phyloP scores from a whole-genome alignment of 2,113 vertebrate genomes.

The Baryphthengus martii region DNA sequence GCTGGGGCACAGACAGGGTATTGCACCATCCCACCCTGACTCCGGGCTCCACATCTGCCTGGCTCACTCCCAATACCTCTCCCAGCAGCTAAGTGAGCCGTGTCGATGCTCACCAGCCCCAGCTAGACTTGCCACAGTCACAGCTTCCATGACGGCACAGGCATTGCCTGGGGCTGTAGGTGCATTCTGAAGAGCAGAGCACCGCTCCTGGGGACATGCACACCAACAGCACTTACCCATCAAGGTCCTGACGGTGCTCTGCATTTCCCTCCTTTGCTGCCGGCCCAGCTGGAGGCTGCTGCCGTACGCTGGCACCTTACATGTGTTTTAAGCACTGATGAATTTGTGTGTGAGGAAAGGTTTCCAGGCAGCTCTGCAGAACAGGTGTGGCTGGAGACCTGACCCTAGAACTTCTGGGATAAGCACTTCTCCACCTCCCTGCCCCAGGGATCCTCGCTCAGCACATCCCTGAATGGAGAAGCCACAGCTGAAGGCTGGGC shows the following conservation, averaged over 20 bases:
- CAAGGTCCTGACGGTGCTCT: background rate
- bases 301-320: background rate
- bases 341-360: background rate
- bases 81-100: accelerated
- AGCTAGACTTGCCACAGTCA: background rate
- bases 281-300: background rate
- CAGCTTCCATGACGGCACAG: accelerated
- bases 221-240: background rate
- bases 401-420: accelerated
- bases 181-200: background rate
- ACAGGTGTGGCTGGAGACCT: background rate
- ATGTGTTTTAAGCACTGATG: background rate
- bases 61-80: background rate
- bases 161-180: no score
- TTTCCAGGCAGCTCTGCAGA: background rate
- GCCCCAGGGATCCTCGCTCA: background rate
- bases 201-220: background rate
- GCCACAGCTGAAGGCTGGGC: background rate
- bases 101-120: accelerated
- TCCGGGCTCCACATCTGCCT: accelerated
- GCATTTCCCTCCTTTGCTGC: background rate
- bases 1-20: background rate
- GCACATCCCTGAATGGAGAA: accelerated
- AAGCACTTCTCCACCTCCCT: background rate
- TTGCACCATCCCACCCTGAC: background rate